These are phyloP conservation scores for Drosophila mauritiana DNA, from an alignment of 1,140 invertebrate species.

Conservation along the genomic window DNA sequence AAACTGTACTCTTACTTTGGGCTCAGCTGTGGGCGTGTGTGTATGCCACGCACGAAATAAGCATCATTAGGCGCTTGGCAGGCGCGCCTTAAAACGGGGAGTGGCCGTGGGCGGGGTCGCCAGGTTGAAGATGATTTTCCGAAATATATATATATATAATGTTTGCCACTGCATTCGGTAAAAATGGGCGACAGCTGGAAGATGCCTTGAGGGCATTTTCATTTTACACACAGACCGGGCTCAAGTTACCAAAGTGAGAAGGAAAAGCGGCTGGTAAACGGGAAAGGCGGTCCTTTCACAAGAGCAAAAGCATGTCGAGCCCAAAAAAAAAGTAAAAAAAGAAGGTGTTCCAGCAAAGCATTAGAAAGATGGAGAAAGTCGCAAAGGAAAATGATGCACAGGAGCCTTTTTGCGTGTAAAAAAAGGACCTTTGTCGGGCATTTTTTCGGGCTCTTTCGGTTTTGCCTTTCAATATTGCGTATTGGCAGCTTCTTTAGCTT, in stretches of 20 bases:
- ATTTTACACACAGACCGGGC: constrained; percentile 35
- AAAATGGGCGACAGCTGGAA: constrained; percentile 54
- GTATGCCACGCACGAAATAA: constrained; percentile 58
- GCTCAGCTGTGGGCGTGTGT: not conserved
- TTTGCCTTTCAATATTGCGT: constrained; percentile 39
- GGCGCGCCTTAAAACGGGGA: constrained; percentile 35
- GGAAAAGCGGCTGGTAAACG: constrained; percentile 5
- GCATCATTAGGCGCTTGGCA: constrained; percentile 77
- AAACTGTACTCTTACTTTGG: not conserved
- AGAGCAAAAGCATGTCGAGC: constrained; percentile 74
- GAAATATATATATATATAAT: constrained; percentile 13
- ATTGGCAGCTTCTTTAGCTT: constrained; percentile 34
- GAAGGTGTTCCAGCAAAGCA: constrained; percentile 58
- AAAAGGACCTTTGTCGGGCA: constrained; percentile 28
- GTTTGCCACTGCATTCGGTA: constrained; percentile 39
- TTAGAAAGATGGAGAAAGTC: not conserved
- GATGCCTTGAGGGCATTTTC: constrained; percentile 50
- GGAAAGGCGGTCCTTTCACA: constrained; percentile 36
- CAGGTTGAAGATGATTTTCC: constrained; percentile 66
- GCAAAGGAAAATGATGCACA: constrained; percentile 7
- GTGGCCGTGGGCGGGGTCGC: constrained; percentile 7
- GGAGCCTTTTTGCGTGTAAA: constrained; percentile 18
- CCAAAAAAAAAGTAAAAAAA: constrained; percentile 52
- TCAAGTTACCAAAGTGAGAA: constrained; percentile 43
- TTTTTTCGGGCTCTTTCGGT: constrained; percentile 7